phyloP scores from a whole-genome alignment of 2,113 vertebrate genomes.

The Indicator maculatus region DNA sequence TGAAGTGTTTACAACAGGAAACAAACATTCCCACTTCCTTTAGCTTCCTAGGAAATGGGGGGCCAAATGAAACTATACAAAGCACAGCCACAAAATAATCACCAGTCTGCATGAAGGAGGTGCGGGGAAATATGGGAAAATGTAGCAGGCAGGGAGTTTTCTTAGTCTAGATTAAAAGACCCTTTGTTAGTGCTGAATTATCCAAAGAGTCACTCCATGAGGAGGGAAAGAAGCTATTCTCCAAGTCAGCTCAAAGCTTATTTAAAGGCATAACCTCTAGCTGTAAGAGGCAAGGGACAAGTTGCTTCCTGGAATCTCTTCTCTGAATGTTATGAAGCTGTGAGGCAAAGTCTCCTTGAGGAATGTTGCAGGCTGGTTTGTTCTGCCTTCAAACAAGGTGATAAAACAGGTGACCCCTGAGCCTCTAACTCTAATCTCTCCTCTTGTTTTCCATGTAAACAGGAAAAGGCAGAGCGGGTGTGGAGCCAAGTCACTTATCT shows the following conservation, averaged over 20 bases:
- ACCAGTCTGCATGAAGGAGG: not conserved
- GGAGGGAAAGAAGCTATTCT: not conserved
- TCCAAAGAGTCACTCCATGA: not conserved
- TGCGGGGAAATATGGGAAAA: not conserved
- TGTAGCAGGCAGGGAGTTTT: not conserved
- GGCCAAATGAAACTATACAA: accelerated
- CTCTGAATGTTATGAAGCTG: not conserved
- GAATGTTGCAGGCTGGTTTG: not conserved
- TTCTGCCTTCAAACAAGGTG: not conserved
- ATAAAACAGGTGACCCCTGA: not conserved
- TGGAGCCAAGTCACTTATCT: not conserved
- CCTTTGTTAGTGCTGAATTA: not conserved
- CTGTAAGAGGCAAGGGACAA: accelerated
- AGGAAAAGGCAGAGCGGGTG: not conserved
- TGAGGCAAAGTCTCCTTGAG: not conserved
- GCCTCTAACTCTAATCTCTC: not conserved
- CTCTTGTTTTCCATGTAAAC: not conserved
- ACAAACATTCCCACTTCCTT: not conserved
- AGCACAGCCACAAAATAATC: not conserved
- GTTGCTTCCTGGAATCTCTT: not conserved
- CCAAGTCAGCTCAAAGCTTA: not conserved
- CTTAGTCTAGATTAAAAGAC: not conserved
- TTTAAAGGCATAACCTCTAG: not conserved
- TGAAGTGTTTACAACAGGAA: not conserved
- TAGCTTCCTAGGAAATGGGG: not conserved